Evolutionary conservation across 2,888 invertebrate genomes (phyloP), one percentile per base, ranked within the genome.

Genomic region (Tiphia femorata): DNA sequence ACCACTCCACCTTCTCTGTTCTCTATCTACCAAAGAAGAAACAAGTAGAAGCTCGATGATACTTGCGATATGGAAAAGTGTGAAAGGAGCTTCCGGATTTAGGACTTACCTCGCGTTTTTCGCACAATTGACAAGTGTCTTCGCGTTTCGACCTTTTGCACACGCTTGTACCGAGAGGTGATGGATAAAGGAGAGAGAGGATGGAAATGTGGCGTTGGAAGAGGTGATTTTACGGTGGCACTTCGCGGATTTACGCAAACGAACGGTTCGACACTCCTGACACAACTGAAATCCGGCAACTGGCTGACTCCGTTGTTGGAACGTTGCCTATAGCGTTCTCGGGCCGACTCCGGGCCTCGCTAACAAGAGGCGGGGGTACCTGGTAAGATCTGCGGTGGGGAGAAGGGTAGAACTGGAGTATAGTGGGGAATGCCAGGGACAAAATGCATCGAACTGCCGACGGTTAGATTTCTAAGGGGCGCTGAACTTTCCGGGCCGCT

Each of bases 241-340:
- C n/a, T 20, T 29, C 40, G 40, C 29, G 21, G 19, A 6, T 16
- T 14, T 12, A 3, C 25, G 25, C 12, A 44, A 17, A 20, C 49
- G 49, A 47, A 30, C 65, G 51, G 50, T 49, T 64, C 70, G 58
- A 71, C 58, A 60, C 59, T 68, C 61, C 59, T 68, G 64, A 67
- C 65, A 58, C 59, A 65, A 72, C 69, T 69, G 66, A 67, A 23
- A 43, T 33, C 35, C 7, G 21, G 27, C 25, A 21, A 33, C 38
- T 35, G 43, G 33, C 29, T 21, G 44, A 14, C 37, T 42, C 48
- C 42, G 48, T 46, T 38, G 38, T 19, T n/a, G 17, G 14, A 48
- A 17, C 10, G 47, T 23, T n/a, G 51, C 12, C 2, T n/a, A 43
- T 25, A 19, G 30, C 29, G 1, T 7, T 10, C 16, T 19, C 47